Conservation (phyloP, 2,113 vertebrate species). For the Canis aureus region DNA sequence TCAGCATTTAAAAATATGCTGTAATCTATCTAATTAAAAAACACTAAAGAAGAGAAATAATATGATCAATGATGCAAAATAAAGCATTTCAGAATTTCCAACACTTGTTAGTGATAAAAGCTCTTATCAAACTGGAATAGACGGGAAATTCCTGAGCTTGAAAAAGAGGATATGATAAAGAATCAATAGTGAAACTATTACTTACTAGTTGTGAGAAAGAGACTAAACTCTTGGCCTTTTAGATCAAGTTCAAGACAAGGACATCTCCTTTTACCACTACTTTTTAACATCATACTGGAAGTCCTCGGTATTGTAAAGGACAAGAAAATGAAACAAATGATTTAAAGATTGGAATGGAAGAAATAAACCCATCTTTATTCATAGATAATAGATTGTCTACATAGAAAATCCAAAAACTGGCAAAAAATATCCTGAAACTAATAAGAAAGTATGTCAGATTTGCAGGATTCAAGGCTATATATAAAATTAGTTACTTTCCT, state of each 20-base stretch:
- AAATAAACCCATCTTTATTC: not conserved
- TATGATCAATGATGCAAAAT: not conserved
- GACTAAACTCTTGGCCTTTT: not conserved
- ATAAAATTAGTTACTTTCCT: not conserved
- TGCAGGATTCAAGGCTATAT: not conserved
- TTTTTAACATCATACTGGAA: not conserved
- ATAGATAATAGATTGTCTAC: not conserved
- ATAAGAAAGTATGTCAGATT: not conserved
- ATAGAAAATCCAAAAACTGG: not conserved
- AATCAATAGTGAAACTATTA: not conserved
- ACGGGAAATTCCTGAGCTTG: not conserved
- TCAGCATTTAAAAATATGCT: not conserved
- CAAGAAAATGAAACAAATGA: not conserved
- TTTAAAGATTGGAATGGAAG: not conserved
- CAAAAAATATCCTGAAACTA: not conserved
- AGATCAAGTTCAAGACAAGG: not conserved
- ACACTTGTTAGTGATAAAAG: not conserved
- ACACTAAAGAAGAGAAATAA: not conserved
- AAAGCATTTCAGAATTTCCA: not conserved
- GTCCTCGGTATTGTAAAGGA: not conserved
- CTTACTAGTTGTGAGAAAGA: no score
- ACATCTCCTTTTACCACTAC: not conserved
- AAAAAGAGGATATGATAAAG: not conserved
- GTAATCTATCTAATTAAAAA: not conserved
- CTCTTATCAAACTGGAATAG: not conserved